Evolutionary conservation across 2,888 invertebrate genomes (phyloP).

Genomic region (Tiliacea aurago): DNA sequence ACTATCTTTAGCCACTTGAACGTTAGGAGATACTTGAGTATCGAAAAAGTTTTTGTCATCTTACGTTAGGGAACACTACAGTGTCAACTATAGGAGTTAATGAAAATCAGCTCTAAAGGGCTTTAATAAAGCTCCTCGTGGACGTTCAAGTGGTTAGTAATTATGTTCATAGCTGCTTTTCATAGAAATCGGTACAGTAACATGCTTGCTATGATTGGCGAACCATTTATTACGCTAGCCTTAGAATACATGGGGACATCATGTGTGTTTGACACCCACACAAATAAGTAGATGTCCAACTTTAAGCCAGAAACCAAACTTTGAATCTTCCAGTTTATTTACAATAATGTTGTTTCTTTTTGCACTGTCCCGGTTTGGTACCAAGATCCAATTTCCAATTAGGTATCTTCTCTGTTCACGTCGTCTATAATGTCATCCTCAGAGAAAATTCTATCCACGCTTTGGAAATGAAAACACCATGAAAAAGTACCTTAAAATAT

Average conservation of each 20-base stretch:
- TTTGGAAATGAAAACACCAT: not conserved
- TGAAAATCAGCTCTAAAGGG: no score
- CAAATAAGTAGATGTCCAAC: not conserved
- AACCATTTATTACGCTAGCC: not conserved
- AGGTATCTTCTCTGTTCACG: not conserved
- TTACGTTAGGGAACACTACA: no score
- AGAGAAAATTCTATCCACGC: constrained; percentile 8
- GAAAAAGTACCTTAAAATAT: constrained; percentile 27
- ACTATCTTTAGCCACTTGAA: constrained; percentile 1
- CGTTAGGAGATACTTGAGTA: no score
- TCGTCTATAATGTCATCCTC: constrained; percentile 13
- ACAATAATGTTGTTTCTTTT: constrained; percentile 5
- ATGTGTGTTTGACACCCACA: no score
- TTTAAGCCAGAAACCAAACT: not conserved
- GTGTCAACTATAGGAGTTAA: no score
- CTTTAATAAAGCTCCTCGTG: no score
- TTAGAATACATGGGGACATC: no score
- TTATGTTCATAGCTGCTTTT: not conserved
- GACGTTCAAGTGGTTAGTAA: no score
- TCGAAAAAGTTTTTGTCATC: no score
- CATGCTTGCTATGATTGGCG: not conserved
- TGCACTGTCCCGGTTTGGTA: constrained; percentile 1
- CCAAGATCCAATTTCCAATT: constrained; percentile 39
- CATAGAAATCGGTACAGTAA: not conserved
- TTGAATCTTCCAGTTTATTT: not conserved